Conservation (phyloP, 2,113 vertebrate genomes). For the Phoxinus phoxinus region DNA sequence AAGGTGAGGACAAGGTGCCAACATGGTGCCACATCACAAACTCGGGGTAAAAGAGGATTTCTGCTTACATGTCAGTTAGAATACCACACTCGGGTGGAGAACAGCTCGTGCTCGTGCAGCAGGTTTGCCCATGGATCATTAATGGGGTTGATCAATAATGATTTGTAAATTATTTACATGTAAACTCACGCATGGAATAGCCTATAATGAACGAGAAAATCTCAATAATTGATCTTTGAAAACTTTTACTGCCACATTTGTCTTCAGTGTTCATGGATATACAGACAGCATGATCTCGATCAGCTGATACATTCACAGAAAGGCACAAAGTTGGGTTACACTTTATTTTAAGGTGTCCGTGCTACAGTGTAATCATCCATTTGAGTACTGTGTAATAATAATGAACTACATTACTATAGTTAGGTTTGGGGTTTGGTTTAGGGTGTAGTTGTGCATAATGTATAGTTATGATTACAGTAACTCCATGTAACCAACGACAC, state of each 20-base stretch:
- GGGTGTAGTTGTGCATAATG: too few relatives aligned
- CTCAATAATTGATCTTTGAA: not conserved
- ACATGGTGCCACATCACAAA: not conserved
- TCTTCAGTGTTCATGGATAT: not conserved
- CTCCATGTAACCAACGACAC: too few relatives aligned
- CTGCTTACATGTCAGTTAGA: not conserved
- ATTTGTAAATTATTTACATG: not conserved
- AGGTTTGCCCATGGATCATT: not conserved
- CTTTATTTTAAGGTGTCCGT: too few relatives aligned
- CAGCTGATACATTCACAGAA: not conserved
- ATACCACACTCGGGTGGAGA: not conserved
- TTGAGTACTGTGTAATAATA: too few relatives aligned
- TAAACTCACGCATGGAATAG: not conserved
- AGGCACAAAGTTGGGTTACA: not conserved
- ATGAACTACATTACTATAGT: too few relatives aligned
- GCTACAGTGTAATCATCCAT: too few relatives aligned
- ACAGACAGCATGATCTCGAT: not conserved
- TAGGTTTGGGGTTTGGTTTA: too few relatives aligned
- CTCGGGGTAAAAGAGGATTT: not conserved
- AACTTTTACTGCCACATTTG: not conserved
- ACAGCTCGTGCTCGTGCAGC: not conserved
- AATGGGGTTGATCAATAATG: not conserved
- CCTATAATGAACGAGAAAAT: not conserved
- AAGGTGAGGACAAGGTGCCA: constrained; percentile 77
- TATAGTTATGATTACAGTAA: too few relatives aligned